A percentile compares a stretch with the other conserved stretches of the same genome.
Conservation (phyloP, 1,140 invertebrate species). For the Danaus melanippus region DNA sequence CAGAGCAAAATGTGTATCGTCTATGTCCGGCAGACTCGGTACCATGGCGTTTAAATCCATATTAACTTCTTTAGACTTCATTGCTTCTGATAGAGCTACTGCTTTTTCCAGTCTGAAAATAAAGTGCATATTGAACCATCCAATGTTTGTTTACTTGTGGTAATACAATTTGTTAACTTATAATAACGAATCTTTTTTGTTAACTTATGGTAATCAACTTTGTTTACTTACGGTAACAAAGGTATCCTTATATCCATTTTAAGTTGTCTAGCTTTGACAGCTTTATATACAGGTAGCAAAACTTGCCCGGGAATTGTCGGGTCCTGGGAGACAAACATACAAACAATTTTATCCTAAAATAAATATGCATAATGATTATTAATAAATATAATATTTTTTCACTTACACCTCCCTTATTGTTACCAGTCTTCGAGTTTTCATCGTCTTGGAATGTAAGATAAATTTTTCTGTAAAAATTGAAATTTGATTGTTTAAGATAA, state of each 20-base stretch:
- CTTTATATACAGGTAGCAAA: slow-evolving; percentile 82
- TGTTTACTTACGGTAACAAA: slow-evolving; percentile 67
- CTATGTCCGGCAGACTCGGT: slow-evolving; percentile 67
- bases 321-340: slow-evolving; percentile 31
- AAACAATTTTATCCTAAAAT: neutral
- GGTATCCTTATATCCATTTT: slow-evolving; percentile 71
- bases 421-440: slow-evolving; percentile 15
- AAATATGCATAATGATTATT: slow-evolving; percentile 8
- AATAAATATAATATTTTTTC: slow-evolving; percentile 12
- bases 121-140: neutral
- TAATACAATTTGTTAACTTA: too few relatives aligned
- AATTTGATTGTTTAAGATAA: too few relatives aligned
- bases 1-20: slow-evolving; percentile 62
- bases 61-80: slow-evolving; percentile 21
- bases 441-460: slow-evolving; percentile 50
- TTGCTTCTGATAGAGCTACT: slow-evolving; percentile 25
- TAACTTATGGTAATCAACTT: too few relatives aligned
- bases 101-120: slow-evolving; percentile 44
- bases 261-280: slow-evolving; percentile 80
- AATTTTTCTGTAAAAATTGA: slow-evolving; percentile 48
- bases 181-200: too few relatives aligned
- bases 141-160: too few relatives aligned
- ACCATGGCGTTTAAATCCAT: slow-evolving; percentile 38
- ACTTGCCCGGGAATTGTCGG: slow-evolving; percentile 75
- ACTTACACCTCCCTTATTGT: slow-evolving; percentile 47